Percentiles rank a stretch among this genome's conserved stretches.
phyloP scores from a whole-genome alignment of 2,888 invertebrate species.

The Mesorhabditis spiculigera region DNA sequence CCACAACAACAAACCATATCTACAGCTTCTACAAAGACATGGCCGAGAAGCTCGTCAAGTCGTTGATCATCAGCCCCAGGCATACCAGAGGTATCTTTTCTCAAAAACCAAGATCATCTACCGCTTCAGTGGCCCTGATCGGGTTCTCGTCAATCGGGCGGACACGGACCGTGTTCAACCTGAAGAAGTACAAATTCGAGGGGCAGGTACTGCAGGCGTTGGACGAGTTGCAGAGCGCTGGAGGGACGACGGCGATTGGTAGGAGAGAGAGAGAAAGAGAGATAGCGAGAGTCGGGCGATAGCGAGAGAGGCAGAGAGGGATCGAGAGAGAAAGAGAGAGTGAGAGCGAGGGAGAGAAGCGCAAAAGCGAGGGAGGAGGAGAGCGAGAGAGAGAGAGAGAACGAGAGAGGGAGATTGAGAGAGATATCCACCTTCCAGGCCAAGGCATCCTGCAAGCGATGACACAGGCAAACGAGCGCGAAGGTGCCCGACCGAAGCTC shows the following conservation, averaged over 20 bases:
- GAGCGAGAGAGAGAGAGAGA: too few species aligned
- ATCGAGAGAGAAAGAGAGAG: too few species aligned
- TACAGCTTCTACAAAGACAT: constrained; percentile 48
- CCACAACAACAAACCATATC: constrained; percentile 53
- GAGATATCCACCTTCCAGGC: constrained; percentile 33
- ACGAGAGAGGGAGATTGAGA: too few species aligned
- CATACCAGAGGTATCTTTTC: background rate
- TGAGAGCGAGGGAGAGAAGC: too few species aligned
- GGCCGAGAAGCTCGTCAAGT: constrained; percentile 40
- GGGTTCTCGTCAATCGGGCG: constrained; percentile 51
- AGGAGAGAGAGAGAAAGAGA: background rate
- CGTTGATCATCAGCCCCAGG: constrained; percentile 43
- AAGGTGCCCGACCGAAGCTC: constrained; percentile 52
- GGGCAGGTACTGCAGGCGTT: constrained; percentile 41
- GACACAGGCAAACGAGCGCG: constrained; percentile 45
- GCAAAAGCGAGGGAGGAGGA: too few species aligned
- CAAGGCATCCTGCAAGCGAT: constrained; percentile 49
- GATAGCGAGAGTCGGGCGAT: too few species aligned
- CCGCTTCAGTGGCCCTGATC: constrained; percentile 42
- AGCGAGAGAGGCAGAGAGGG: too few species aligned
- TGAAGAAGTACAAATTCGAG: constrained; percentile 41
- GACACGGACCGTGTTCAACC: constrained; percentile 49
- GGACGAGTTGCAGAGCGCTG: too few species aligned
- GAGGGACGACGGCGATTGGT: too few species aligned
- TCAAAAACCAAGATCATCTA: background rate